phyloP scores from a whole-genome alignment of 2,888 invertebrate species.

The Lasiommata megera region DNA sequence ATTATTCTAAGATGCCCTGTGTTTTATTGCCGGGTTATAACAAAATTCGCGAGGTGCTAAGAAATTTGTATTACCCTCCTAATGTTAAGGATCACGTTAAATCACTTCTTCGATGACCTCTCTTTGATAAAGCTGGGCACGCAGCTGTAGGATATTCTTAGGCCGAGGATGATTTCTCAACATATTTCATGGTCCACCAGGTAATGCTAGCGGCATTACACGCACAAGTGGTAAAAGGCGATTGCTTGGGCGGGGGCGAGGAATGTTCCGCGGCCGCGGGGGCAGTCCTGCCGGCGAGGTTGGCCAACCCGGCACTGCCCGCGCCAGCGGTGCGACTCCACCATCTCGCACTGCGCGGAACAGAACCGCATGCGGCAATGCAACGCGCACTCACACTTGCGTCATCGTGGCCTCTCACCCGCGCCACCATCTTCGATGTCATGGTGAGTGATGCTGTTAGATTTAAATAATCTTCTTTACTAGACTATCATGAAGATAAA shows the following conservation, averaged over 20 bases:
- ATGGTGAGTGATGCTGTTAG: conserved; percentile 83
- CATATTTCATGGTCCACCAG: conserved; percentile 57
- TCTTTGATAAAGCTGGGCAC: no score
- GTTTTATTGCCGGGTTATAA: no score
- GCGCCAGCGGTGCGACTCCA: conserved; percentile 94
- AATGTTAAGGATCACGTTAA: no score
- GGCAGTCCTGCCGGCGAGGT: conserved; percentile 89
- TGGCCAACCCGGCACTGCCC: conserved; percentile 90
- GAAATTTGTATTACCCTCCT: no score
- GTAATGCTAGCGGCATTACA: conserved; percentile 96
- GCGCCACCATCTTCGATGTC: conserved; percentile 96
- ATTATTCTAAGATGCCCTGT: no score
- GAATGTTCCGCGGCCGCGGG: conserved; percentile 88
- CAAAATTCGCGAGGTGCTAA: no score
- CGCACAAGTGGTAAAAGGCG: conserved; percentile 95
- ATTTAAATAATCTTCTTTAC: no score
- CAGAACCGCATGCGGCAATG: conserved; percentile 92
- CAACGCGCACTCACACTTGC: conserved; percentile 96
- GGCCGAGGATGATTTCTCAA: no score
- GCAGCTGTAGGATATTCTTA: no score
- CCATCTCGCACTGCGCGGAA: conserved; percentile 94
- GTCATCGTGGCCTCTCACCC: conserved; percentile 95
- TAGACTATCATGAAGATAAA: no score
- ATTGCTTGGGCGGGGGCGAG: conserved; percentile 85
- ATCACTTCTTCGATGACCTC: no score